Conservation (phyloP, 2,113 vertebrate genomes). For the Harpagus bidentatus region DNA sequence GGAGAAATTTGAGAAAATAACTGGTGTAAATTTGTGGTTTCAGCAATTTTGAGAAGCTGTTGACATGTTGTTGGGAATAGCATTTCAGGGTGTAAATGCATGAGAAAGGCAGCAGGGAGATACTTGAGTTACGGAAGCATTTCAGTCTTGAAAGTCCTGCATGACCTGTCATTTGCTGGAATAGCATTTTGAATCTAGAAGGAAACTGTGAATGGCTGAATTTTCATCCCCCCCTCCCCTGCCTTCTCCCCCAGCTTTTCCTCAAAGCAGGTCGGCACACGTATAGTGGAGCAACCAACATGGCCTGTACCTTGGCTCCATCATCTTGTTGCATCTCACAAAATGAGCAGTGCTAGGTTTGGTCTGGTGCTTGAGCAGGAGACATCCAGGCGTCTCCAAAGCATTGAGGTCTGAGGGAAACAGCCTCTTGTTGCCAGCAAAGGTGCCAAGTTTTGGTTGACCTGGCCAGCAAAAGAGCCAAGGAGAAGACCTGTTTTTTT, state of each 20-base stretch:
- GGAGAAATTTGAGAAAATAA: neutral
- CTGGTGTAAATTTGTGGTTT: neutral
- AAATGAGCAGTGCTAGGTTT: no score
- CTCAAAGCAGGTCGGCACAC: no score
- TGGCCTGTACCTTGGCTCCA: neutral
- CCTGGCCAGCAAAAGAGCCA: neutral
- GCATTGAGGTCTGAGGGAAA: neutral
- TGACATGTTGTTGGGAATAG: neutral
- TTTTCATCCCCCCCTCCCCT: accelerated
- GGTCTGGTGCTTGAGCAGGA: neutral
- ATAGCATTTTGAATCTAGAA: neutral
- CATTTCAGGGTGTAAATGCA: neutral
- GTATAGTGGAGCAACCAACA: neutral
- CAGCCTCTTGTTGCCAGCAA: neutral
- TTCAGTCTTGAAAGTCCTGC: neutral
- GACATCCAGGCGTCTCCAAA: neutral
- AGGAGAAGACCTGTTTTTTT: accelerated
- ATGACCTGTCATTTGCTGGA: accelerated
- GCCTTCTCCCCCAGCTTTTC: neutral
- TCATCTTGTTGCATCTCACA: neutral
- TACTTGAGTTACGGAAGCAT: neutral
- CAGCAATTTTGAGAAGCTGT: neutral
- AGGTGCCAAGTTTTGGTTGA: neutral
- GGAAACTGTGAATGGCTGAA: neutral
- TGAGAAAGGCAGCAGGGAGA: neutral